A percentile compares a stretch with the other conserved stretches of the same genome.
phyloP scores from a whole-genome alignment of 1,140 invertebrate genomes.

The Trachymyrmex cornetzi region DNA sequence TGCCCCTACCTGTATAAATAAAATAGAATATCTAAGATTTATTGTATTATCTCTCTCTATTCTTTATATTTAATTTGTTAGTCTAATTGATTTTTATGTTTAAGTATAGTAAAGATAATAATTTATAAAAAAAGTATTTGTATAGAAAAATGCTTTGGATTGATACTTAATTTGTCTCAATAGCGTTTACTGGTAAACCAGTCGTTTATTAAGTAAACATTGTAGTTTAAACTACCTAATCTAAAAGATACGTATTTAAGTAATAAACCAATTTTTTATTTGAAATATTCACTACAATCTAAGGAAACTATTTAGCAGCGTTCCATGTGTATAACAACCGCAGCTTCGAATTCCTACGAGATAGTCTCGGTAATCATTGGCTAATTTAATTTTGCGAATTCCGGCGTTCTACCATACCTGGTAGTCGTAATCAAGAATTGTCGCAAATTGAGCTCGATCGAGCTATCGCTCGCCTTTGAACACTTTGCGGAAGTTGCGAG shows the following conservation, averaged over 20 bases:
- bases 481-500: conserved; percentile 44
- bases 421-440: conserved; percentile 51
- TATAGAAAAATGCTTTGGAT: not conserved
- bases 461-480: conserved; percentile 45
- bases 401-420: not conserved
- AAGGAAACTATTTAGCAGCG: conserved; percentile 30
- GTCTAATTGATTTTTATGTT: not conserved
- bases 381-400: conserved; percentile 59
- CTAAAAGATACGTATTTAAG: not conserved
- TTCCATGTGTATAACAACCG: conserved; percentile 8
- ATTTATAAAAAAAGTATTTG: not conserved
- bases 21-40: not conserved
- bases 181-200: not conserved
- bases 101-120: not conserved
- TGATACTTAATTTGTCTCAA: not conserved
- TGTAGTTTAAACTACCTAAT: not conserved
- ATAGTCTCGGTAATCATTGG: conserved; percentile 6
- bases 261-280: not conserved
- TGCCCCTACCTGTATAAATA: not conserved
- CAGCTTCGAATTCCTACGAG: conserved; percentile 15
- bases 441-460: conserved; percentile 42
- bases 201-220: not conserved
- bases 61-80: not conserved
- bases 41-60: not conserved
- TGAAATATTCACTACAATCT: not conserved